Percentiles rank a stretch among this genome's conserved stretches.
phyloP scores from a whole-genome alignment of 1,140 invertebrate species.

The Thaumetopoea pityocampa region DNA sequence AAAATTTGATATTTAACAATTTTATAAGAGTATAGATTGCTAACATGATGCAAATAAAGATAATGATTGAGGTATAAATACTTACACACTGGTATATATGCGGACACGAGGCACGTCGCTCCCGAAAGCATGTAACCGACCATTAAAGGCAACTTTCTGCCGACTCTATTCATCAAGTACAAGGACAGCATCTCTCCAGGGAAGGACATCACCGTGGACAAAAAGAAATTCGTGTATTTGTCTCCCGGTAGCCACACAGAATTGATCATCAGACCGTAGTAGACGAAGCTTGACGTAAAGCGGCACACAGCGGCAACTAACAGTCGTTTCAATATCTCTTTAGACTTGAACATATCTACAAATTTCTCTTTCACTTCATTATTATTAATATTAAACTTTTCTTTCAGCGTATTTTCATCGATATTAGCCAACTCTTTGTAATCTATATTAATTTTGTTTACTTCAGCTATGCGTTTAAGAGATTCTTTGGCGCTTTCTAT shows the following conservation, averaged over 20 bases:
- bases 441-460: constrained; percentile 75
- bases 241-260: constrained; percentile 83
- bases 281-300: constrained; percentile 82
- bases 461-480: constrained; percentile 76
- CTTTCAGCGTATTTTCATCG: constrained; percentile 34
- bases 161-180: constrained; percentile 78
- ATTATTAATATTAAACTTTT: constrained; percentile 31
- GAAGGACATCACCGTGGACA: constrained; percentile 81
- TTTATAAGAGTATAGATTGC: too few species aligned
- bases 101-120: constrained; percentile 32
- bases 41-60: too few species aligned
- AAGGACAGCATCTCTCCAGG: constrained; percentile 81
- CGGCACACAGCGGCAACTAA: constrained; percentile 75
- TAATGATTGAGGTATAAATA: not conserved
- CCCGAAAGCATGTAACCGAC: constrained; percentile 77
- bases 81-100: constrained; percentile 43
- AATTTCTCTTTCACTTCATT: constrained; percentile 31
- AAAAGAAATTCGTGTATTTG: constrained; percentile 81
- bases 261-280: constrained; percentile 87
- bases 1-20: too few species aligned
- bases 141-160: constrained; percentile 77
- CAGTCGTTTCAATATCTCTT: constrained; percentile 41
- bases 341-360: constrained; percentile 35
- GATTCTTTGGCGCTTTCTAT: constrained; percentile 78
- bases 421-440: constrained; percentile 32